Evolutionary conservation across 2,797 vertebrate genomes (phyloP).

Genomic region (Amniataba percoides): DNA sequence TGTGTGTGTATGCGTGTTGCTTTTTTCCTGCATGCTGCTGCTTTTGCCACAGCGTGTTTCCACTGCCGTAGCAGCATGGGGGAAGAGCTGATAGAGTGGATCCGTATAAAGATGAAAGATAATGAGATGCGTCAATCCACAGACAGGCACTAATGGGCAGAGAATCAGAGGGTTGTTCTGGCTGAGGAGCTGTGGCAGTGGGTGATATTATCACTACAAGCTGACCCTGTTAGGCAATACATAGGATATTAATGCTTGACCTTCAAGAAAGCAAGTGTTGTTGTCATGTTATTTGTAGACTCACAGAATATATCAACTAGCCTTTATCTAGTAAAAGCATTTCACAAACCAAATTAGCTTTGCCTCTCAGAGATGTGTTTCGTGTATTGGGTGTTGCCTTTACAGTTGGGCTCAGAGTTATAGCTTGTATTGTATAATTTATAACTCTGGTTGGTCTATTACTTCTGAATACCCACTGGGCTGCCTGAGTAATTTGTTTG

Average conservation of each 20-base stretch:
- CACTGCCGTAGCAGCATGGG: constrained; percentile 41
- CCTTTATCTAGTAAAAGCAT: constrained; percentile 1
- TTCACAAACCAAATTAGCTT: constrained; percentile 31
- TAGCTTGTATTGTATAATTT: constrained; percentile 67
- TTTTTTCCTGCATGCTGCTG: constrained; percentile 19
- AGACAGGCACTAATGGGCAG: constrained; percentile 74
- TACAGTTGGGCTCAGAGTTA: constrained; percentile 37
- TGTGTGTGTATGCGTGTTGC: not conserved
- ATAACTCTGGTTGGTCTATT: constrained; percentile 64
- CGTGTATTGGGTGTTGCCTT: constrained; percentile 23
- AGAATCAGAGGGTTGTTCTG: constrained; percentile 65
- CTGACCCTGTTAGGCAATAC: constrained; percentile 48
- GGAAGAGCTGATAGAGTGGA: constrained; percentile 53
- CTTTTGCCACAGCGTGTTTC: constrained; percentile 43
- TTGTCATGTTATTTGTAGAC: constrained; percentile 40
- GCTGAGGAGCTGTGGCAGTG: constrained; percentile 53
- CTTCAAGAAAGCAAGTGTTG: constrained; percentile 53
- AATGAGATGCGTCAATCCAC: constrained; percentile 69
- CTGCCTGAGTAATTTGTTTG: constrained; percentile 71
- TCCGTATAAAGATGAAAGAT: constrained; percentile 69
- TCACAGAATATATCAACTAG: constrained; percentile 21
- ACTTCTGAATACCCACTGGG: constrained; percentile 69
- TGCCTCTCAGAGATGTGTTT: constrained; percentile 25
- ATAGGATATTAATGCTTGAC: constrained; percentile 66
- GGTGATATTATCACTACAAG: constrained; percentile 57